These are phyloP conservation scores for Emmelina monodactyla DNA, from an alignment of 2,888 invertebrate genomes.

Conservation along the genomic window DNA sequence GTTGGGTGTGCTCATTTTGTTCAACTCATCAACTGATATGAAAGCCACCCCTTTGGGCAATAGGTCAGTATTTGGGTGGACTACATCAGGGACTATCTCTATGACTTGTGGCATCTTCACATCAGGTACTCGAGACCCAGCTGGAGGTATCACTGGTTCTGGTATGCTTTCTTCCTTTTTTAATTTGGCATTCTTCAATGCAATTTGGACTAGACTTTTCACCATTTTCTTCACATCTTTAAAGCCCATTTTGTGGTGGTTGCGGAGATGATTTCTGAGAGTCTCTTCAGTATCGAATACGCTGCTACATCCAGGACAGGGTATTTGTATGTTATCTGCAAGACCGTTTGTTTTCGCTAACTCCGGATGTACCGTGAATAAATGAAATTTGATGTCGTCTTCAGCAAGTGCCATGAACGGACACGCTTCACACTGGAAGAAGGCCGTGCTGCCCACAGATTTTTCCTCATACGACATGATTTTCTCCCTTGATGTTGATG, in stretches of 20 bases:
- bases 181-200: constrained; percentile 47
- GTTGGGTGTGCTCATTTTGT: constrained; percentile 55
- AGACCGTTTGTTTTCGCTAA: constrained; percentile 59
- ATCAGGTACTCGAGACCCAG: constrained; percentile 22
- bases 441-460: constrained; percentile 53
- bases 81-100: constrained; percentile 48
- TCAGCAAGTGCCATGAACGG: constrained; percentile 62
- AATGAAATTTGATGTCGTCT: constrained; percentile 59
- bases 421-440: constrained; percentile 64
- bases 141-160: constrained; percentile 16
- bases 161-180: constrained; percentile 36
- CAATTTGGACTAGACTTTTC: constrained; percentile 58
- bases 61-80: constrained; percentile 22
- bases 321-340: constrained; percentile 60
- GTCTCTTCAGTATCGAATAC: constrained; percentile 70
- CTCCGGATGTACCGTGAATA: constrained; percentile 54
- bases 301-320: constrained; percentile 74
- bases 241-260: constrained; percentile 73
- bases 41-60: constrained; percentile 50
- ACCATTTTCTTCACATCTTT: constrained; percentile 68
- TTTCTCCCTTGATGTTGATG: constrained; percentile 33
- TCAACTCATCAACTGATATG: constrained; percentile 52
- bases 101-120: constrained; percentile 54
- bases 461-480: constrained; percentile 58
- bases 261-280: constrained; percentile 69